Base-by-base conservation (phyloP, 2,797 vertebrate genomes). In the Notoglanidium macrostoma region DNA sequence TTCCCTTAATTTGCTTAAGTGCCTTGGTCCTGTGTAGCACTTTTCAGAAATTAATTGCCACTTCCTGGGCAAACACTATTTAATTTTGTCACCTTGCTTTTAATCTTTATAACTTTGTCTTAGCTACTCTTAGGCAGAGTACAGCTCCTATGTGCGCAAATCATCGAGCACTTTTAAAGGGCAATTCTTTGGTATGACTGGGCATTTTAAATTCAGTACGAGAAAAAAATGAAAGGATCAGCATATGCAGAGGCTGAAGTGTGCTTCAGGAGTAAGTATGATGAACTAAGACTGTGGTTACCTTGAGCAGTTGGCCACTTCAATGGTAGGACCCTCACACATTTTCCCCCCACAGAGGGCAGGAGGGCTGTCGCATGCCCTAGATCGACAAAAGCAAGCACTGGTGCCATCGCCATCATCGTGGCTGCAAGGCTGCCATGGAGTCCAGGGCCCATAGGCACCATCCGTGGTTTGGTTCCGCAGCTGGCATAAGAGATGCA, bases 251-350 rank as follows among this genome's bases (percentile, higher is more conserved):
- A 15, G 21, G 61, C 12, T 86, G 12, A n/a, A 78, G 61, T 55
- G 23, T 1, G 3, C 15, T 79, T 86, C 17, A 57, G 26, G 8
- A 26, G 74, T 68, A 67, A 51, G 51, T 5, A 55, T 12, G 44
- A 11, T 49, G 11, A 68, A 70, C 14, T 26, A 35, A 84, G 78
- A 61, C 35, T 80, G 23, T 40, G n/a, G 23, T 82, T 92, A 98
- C 98, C 98, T 98, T 17, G 98, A 99, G 89, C 98, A 99, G 94
- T 99, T 99, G 93, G 97, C 96, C 0, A 99, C 97, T 89, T 99
- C 97, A 4, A 98, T 98, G 86, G 96, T 96, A 82, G 97, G 93
- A 17, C 98, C 98, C 81, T 96, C 94, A 5, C 98, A 99, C 90
- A 91, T 91, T 0, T 92, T 96, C 65, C 98, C 98, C 55, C 98